Conservation (phyloP, 2,888 invertebrate genomes). For the Polylopha cassiicola region DNA sequence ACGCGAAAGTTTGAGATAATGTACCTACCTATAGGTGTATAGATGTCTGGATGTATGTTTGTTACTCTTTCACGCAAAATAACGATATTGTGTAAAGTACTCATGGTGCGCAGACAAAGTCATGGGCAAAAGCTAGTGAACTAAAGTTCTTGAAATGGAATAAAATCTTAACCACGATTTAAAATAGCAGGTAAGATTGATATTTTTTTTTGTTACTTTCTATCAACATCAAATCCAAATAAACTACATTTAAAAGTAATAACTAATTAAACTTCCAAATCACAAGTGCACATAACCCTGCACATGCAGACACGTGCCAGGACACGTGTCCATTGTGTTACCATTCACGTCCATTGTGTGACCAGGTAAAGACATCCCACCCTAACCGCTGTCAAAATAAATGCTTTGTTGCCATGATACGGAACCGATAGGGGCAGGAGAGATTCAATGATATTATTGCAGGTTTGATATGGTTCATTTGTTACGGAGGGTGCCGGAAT, state of each 20-base stretch:
- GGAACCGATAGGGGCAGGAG: conserved; percentile 32
- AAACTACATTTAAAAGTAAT: conserved; percentile 23
- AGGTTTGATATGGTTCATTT: conserved; percentile 15
- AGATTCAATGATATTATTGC: conserved; percentile 17
- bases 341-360: conserved; percentile 37
- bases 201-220: conserved; percentile 9
- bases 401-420: conserved; percentile 56
- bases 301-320: too few relatives aligned
- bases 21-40: too few relatives aligned
- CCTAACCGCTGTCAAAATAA: conserved; percentile 72
- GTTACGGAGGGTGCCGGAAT: too few relatives aligned
- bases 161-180: conserved; percentile 19
- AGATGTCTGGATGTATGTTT: too few relatives aligned
- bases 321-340: too few relatives aligned
- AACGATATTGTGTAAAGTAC: too few relatives aligned
- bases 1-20: too few relatives aligned
- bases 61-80: too few relatives aligned
- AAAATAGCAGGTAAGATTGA: conserved; percentile 3
- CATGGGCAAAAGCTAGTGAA: too few relatives aligned
- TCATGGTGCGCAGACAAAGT: too few relatives aligned
- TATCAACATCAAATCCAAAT: conserved; percentile 10
- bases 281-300: conserved; percentile 36
- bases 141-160: too few relatives aligned
- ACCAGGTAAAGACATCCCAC: conserved; percentile 54
- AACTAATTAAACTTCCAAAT: conserved; percentile 34